Evolutionary conservation across 2,113 vertebrate genomes (phyloP), one percentile per base, ranked within the genome.

Genomic region (Macheiramphus alcinus): DNA sequence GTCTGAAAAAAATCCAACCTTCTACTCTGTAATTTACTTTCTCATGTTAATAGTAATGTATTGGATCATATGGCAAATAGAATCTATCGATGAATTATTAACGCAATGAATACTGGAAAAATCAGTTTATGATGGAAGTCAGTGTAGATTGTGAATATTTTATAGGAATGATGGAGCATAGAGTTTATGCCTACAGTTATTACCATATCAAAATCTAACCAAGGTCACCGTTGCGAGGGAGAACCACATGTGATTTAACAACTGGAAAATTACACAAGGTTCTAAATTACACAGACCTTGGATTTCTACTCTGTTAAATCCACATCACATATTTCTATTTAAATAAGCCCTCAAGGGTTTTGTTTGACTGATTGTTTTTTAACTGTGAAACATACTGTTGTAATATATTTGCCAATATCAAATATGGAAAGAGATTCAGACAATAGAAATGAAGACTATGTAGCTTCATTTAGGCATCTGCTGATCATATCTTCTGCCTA

Each of bases 251-350:
- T 79, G 45, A 81, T 90, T 87, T 92, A 93, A 67, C 32, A 85
- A 68, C 55, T 48, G 52, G 93, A 96, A 95, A 96, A 90, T 90
- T 94, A 93, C 71, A 94, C 90, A 92, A 85, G 52, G 34, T 68
- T 88, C 86, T 88, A 96, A 93, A 85, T 93, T 80, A 96, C 85
- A 96, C 82, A 95, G 78, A 90, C 71, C 94, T 94, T 96, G 91
- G 40, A 78, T 90, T 92, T 79, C 74, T 75, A 34, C 47, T 85
- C 32, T 47, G 15, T 81, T 94, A 79, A 93, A 94, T 81, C 73
- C 61, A 94, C 62, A 68, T 68, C 38, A 38, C 61, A 40, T 71
- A 81, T 84, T 91, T 93, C 52, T 93, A 53, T 90, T 91, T 90
- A 93, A 90, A 90, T 90, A 96, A 93, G 26, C 25, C 52, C 19